These are phyloP conservation scores for Eupithecia subfuscata DNA, from an alignment of 2,888 invertebrate genomes.

Conservation along the genomic window DNA sequence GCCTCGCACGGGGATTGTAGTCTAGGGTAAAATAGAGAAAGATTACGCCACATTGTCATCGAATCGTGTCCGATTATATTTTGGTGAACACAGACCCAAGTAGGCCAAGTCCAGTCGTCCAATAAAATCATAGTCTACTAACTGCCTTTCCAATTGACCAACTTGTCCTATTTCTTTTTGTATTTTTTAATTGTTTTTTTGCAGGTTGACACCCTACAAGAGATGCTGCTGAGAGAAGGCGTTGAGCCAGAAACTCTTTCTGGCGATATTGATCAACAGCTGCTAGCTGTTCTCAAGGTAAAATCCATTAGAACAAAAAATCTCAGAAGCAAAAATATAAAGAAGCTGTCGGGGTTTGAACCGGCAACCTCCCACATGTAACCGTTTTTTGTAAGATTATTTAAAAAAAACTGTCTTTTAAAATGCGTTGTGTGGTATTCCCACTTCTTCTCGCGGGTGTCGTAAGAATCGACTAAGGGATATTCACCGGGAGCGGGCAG, in stretches of 20 bases:
- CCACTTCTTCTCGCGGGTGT: no score
- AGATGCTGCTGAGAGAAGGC: conserved; percentile 89
- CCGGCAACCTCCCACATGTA: no score
- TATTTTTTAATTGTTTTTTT: background rate
- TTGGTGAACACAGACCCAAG: background rate
- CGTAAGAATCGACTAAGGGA: no score
- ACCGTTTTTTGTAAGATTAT: no score
- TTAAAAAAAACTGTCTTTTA: no score
- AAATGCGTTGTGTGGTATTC: no score
- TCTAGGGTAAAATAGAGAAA: no score
- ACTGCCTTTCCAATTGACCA: background rate
- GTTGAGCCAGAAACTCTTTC: conserved; percentile 86
- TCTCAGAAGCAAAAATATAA: background rate
- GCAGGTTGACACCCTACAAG: conserved; percentile 92
- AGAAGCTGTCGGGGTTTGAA: background rate
- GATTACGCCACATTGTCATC: no score
- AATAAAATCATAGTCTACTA: no score
- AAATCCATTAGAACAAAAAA: background rate
- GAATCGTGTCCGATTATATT: background rate
- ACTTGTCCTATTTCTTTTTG: background rate
- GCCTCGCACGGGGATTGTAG: no score
- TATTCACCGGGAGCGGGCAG: no score
- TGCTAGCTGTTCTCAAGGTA: conserved; percentile 92
- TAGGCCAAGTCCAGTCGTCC: background rate
- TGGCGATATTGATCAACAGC: conserved; percentile 91